Evolutionary conservation across 23 tunicate species (phyloP).

Genomic region (Styela clava): DNA sequence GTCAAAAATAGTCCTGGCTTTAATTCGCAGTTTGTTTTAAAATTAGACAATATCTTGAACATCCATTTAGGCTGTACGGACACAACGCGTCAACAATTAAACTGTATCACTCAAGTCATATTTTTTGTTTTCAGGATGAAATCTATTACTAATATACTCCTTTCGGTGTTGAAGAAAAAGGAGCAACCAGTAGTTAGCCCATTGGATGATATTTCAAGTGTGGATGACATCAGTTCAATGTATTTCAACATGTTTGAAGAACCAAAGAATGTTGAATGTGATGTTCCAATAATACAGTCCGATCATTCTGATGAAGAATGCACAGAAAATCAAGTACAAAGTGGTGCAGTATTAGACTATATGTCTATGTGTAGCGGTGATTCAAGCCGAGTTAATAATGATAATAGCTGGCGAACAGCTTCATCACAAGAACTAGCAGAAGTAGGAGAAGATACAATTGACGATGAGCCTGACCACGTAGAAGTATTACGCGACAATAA

Average conservation of each 20-base stretch:
- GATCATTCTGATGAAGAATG: slow-evolving; percentile 18
- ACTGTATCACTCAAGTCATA: no score
- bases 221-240: neutral
- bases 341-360: neutral
- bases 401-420: neutral
- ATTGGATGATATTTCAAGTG: neutral
- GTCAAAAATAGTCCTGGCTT: no score
- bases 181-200: neutral
- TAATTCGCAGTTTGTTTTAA: no score
- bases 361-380: slow-evolving; percentile 14
- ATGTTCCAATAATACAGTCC: slow-evolving; percentile 23
- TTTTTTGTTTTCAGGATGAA: neutral
- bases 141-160: neutral
- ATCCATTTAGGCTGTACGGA: no score
- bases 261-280: slow-evolving; percentile 5
- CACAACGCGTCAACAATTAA: no score
- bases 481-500: slow-evolving; percentile 1
- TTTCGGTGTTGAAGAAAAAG: neutral
- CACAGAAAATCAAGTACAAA: neutral
- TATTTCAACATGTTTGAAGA: slow-evolving; percentile 25
- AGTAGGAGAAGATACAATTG: neutral
- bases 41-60: no score
- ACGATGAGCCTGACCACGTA: neutral
- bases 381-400: neutral
- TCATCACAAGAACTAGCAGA: neutral